These are phyloP conservation scores for Argopecten irradians DNA, from an alignment of 1,140 invertebrate species.

Conservation along the genomic window DNA sequence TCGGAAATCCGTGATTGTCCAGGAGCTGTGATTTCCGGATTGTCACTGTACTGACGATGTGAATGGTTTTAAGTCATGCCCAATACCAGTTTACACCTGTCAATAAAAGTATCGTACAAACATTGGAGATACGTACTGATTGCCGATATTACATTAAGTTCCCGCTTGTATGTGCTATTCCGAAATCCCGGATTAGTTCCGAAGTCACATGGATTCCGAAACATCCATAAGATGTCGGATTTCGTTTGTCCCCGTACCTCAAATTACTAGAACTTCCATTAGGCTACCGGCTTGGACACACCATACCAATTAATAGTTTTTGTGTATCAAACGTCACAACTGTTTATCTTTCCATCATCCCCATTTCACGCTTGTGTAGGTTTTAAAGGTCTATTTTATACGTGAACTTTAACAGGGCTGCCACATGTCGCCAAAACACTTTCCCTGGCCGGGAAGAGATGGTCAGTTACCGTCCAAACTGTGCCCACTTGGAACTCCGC, in stretches of 20 bases:
- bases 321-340: not conserved
- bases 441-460: not conserved
- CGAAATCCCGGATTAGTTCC: not conserved
- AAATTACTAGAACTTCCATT: too few species aligned
- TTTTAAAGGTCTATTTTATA: not conserved
- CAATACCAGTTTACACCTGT: not conserved
- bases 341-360: not conserved
- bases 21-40: too few species aligned
- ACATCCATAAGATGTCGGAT: too few species aligned
- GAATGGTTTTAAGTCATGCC: too few species aligned
- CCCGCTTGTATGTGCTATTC: not conserved
- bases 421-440: too few species aligned
- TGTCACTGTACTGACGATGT: too few species aligned
- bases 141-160: not conserved
- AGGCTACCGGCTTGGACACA: too few species aligned
- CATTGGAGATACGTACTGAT: not conserved
- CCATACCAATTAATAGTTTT: too few species aligned
- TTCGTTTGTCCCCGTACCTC: not conserved
- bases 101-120: not conserved
- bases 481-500: not conserved
- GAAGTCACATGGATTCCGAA: not conserved
- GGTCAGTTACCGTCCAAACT: not conserved
- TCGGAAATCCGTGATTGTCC: too few species aligned
- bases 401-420: not conserved
- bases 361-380: not conserved